Conservation (phyloP, 1,140 invertebrate genomes). For the Oppia nitens region DNA sequence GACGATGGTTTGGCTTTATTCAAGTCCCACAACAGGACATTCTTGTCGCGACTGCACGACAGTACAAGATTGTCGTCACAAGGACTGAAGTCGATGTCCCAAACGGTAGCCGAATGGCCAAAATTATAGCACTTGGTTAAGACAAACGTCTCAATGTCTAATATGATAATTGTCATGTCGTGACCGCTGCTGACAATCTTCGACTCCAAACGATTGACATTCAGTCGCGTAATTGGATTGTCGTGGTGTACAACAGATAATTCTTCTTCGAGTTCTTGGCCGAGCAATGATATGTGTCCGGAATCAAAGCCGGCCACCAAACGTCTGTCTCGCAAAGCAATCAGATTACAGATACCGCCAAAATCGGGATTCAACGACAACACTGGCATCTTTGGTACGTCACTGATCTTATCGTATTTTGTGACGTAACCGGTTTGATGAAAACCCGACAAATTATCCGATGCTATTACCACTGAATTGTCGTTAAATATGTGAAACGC, state of each 20-base stretch:
- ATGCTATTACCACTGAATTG: background rate
- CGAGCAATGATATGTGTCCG: background rate
- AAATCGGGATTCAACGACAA: background rate
- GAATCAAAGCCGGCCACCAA: constrained; percentile 5
- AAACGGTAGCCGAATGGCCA: background rate
- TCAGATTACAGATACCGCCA: background rate
- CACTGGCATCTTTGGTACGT: background rate
- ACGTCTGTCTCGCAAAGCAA: background rate
- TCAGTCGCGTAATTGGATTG: background rate
- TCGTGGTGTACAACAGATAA: background rate
- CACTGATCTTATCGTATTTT: background rate
- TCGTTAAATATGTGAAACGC: background rate
- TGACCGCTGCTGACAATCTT: background rate
- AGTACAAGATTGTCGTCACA: background rate
- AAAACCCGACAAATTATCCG: background rate
- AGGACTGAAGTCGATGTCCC: background rate
- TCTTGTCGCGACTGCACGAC: background rate
- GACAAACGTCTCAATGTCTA: constrained; percentile 1
- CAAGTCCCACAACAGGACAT: constrained; percentile 6
- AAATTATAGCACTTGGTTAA: background rate
- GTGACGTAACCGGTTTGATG: background rate
- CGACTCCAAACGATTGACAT: background rate
- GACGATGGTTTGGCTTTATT: background rate
- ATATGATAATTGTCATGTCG: background rate
- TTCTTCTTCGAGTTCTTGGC: background rate